These are phyloP conservation scores for human DNA, from an alignment of 2,113 vertebrate genomes.

Conservation along the genomic window GRCh38 chr5:109537001-109537500, in stretches of 20 bases:
- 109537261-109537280: not conserved
- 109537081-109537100: not conserved
- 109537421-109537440: not conserved
- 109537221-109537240: not conserved
- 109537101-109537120: not conserved
- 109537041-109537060: not conserved
- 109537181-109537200: not conserved
- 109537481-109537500: not conserved
- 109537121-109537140: not conserved
- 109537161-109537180: not conserved
- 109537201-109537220: not conserved
- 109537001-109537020: not conserved
- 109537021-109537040: not conserved
- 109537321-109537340: not conserved
- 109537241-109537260: not conserved
- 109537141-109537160: not conserved
- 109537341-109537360: not conserved
- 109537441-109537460: not conserved
- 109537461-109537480: not conserved
- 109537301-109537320: not conserved
- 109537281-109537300: not conserved
- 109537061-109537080: not conserved
- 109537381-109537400: not conserved
- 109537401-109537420: not conserved
- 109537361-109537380: not conserved